Base-by-base conservation (phyloP, 2,888 invertebrate genomes). In the Cerastis leucographa region DNA sequence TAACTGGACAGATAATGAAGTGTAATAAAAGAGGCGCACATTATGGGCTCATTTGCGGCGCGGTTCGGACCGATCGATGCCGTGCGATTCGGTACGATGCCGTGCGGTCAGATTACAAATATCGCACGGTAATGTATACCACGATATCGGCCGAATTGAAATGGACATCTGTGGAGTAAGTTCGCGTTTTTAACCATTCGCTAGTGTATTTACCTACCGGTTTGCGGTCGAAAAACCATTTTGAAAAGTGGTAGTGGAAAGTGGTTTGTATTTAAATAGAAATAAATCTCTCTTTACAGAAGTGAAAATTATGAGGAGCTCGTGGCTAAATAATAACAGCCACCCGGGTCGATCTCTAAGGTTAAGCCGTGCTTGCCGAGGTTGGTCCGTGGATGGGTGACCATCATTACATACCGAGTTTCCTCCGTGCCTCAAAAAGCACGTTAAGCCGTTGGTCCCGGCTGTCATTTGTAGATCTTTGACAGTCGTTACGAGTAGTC, bases 1-100 rank as follows among this genome's bases (percentile, higher is more conserved):
- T 84, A 84, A 81, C 74, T 85, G 80, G 77, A 66, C 83, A 76
- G 80, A 80, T 87, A 88, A 87, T 86, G 78, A 84, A 81, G 80
- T 81, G 82, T 80, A 85, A 88, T 87, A 85, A 84, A 86, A 84
- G 78, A 77, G 69, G 56, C 51, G 80, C 56, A 76, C 80, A 81
- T 84, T 81, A 83, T 70, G 64, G 74, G 64, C 56, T 75, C 76
- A 81, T 84, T 85, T 84, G 65, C 59, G 74, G 69, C 14, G 59
- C 62, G 44, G 46, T 12, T 42, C 66, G 25, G 25, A 40, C 72
- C 51, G 49, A 0, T 59, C 51, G 49, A 0, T 59, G 40, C 67
- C 22, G 49, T 17, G 72, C 69, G 40, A 29, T 49, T 44, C 66
- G n/a, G 59, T 12, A 66, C 54, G 67, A 7, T 59, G 19, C 68